Conservation (phyloP, 2,888 invertebrate species). For the Eristalinus sepulchralis region DNA sequence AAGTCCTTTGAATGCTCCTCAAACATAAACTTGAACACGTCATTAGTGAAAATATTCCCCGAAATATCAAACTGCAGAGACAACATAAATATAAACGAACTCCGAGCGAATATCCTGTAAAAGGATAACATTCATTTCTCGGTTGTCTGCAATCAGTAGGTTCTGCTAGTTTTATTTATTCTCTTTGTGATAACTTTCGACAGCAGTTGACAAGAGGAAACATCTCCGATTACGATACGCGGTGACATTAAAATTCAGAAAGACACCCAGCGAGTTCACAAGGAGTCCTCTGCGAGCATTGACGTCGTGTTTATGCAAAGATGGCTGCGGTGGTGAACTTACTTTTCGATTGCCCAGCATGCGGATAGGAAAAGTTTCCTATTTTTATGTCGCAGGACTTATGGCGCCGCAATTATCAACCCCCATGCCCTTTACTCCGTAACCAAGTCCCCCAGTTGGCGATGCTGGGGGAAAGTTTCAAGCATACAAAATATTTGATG, state of each 20-base stretch:
- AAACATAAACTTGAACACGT: background rate
- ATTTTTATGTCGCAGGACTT: constrained; percentile 1
- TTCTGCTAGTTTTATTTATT: constrained; percentile 19
- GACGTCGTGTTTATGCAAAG: background rate
- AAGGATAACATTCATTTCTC: constrained; percentile 4
- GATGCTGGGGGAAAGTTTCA: background rate
- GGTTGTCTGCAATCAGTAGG: constrained; percentile 6
- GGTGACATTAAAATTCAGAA: constrained; percentile 16
- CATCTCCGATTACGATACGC: constrained; percentile 9
- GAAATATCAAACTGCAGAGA: background rate
- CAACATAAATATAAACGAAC: background rate
- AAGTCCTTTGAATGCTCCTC: background rate
- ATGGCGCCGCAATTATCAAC: constrained; percentile 11
- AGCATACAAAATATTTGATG: constrained; percentile 1
- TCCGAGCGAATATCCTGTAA: background rate
- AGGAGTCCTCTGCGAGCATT: background rate
- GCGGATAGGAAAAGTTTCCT: background rate
- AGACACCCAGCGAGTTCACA: background rate
- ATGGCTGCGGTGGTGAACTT: background rate
- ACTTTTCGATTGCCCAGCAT: background rate
- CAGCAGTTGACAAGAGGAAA: constrained; percentile 1
- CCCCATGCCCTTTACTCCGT: background rate
- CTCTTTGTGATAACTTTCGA: constrained; percentile 11
- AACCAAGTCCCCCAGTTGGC: background rate
- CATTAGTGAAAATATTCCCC: background rate